Conservation (phyloP, 2,113 vertebrate genomes). For the Hippoglossus stenolepis region DNA sequence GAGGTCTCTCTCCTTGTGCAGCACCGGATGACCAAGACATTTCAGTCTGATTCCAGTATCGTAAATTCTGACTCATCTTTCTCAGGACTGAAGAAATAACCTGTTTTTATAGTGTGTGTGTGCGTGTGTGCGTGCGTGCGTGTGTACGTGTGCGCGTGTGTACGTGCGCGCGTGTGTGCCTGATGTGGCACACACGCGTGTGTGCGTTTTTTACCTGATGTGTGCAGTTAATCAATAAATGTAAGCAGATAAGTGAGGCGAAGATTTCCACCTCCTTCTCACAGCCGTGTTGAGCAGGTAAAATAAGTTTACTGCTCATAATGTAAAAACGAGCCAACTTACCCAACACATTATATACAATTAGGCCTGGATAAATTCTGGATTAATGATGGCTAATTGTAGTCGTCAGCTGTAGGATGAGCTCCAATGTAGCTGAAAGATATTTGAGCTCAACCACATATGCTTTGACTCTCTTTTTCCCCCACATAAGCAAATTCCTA, state of each 20-base stretch:
- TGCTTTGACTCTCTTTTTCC: not conserved
- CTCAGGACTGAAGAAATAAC: conserved; percentile 13
- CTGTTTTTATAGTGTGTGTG: conserved; percentile 15
- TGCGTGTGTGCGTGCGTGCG: not conserved
- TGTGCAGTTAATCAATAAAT: conserved; percentile 18
- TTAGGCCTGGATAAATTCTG: conserved; percentile 63
- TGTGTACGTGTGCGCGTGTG: too few species aligned
- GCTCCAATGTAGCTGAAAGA: conserved; percentile 22
- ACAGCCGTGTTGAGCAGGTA: conserved; percentile 19
- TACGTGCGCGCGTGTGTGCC: too few species aligned
- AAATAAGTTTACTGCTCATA: conserved; percentile 44
- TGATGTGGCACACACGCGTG: too few species aligned
- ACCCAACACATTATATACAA: conserved; percentile 63
- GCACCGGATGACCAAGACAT: conserved; percentile 4
- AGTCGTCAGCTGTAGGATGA: conserved; percentile 50
- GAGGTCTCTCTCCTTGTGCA: conserved; percentile 10
- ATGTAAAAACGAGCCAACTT: conserved; percentile 51
- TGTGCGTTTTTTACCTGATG: not conserved
- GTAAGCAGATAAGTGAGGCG: not conserved
- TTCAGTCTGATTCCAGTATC: conserved; percentile 12
- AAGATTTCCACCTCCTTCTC: not conserved
- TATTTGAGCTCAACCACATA: conserved; percentile 8
- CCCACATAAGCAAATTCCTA: not conserved
- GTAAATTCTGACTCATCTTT: conserved; percentile 40
- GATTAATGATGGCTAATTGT: conserved; percentile 65